Conservation (phyloP, 23 tunicate genomes). For the Ascidia mentula region DNA sequence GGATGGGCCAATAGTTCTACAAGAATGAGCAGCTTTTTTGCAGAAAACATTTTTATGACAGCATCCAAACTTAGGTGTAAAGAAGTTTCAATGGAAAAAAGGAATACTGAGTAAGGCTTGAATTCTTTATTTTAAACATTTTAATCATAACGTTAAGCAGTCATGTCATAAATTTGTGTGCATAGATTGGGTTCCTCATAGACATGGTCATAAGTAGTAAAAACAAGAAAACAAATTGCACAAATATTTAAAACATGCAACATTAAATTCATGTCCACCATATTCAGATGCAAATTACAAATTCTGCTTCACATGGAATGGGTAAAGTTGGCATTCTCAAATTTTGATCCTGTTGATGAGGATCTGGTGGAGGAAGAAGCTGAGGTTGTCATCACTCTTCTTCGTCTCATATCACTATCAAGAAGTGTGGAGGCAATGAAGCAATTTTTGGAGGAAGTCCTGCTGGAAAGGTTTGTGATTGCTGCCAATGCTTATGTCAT, state of each 20-base stretch:
- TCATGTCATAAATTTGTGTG: too few species aligned
- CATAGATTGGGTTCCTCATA: too few species aligned
- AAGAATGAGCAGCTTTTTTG: not conserved
- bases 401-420: constrained; percentile 47
- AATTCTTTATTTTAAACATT: too few species aligned
- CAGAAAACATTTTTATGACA: constrained; percentile 25
- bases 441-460: constrained; percentile 14
- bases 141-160: too few species aligned
- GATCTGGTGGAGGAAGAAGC: not conserved
- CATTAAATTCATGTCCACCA: not conserved
- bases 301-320: constrained; percentile 56
- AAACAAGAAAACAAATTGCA: too few species aligned
- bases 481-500: too few species aligned
- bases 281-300: constrained; percentile 49
- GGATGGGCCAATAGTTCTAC: not conserved
- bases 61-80: constrained; percentile 15
- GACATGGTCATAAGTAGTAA: too few species aligned
- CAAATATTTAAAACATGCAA: too few species aligned
- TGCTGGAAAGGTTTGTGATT: constrained; percentile 43
- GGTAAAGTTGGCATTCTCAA: not conserved
- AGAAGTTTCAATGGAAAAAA: not conserved
- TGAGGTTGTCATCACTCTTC: constrained; percentile 35
- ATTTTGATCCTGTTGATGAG: not conserved
- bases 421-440: constrained; percentile 42
- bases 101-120: constrained; percentile 18